Base-by-base conservation (phyloP, 2,113 vertebrate species). In the Macrotis lagotis region DNA sequence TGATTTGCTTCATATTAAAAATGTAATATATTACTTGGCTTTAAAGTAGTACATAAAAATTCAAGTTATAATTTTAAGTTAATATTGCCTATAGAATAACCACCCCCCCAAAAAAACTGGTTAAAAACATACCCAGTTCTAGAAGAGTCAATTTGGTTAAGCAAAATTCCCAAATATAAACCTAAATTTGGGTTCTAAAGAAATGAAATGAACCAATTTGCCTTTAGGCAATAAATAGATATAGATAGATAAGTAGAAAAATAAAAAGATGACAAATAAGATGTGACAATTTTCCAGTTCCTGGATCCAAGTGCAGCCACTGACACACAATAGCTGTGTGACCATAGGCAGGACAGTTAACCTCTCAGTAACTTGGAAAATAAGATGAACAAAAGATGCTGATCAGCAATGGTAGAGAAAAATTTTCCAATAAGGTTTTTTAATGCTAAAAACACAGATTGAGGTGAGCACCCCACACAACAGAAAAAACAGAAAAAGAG, bases 51-150 rank as follows among this genome's bases (percentile, higher is more conserved):
- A 90, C 0, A 92, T 96, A 49, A 91, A 95, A 93, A 91, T 92
- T 66, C 44, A 95, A 96, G 96, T 94, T 92, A 74, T 93, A 96
- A 95, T 50, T 90, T 7, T 91, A 91, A 74, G n/a, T 24, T 44
- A 49, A 49, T 93, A 5, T 95, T 95, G 83, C 16, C 50, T 91
- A 50, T 93, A 94, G 94, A 59, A 94, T 94, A 83, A n/a, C n/a
- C n/a, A n/a, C n/a, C n/a, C n/a, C n/a, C n/a, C n/a, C n/a, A 8
- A 83, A 90, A 93, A 94, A 92, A 50, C 51, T 25, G 16, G 91
- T 52, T 52, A 89, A 24, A 93, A 19, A 93, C 90, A 92, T 24
- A 94, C 31, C 59, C 83, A 90, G 51, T 91, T 83, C 91, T 90
- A 66, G 59, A 37, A 66, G 31, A 66, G 12, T 66, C 31, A 66